Percentiles rank a stretch among this genome's conserved stretches.
These are phyloP conservation scores for Tragopan temminckii DNA, from an alignment of 2,797 vertebrate genomes.

Conservation along the genomic window DNA sequence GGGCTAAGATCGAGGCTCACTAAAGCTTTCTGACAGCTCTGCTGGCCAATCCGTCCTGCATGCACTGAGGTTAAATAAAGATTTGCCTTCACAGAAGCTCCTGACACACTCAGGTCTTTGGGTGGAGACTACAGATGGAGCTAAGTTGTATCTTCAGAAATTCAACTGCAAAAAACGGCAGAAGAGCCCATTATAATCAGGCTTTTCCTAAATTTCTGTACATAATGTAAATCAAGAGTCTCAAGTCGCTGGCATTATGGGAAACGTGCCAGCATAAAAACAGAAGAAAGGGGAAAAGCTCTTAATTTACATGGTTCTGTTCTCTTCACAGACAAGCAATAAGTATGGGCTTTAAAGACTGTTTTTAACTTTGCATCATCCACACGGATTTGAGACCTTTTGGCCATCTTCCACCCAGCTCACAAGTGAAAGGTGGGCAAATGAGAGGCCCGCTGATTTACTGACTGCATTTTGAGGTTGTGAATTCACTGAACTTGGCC, in stretches of 20 bases:
- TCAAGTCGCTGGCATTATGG: background rate
- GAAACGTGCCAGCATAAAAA: background rate
- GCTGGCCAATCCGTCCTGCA: background rate
- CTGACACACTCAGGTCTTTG: background rate
- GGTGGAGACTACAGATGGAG: background rate
- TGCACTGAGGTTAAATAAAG: background rate
- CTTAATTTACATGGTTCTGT: background rate
- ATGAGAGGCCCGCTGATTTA: background rate
- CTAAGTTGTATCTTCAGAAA: background rate
- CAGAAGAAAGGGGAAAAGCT: background rate
- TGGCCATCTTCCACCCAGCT: background rate
- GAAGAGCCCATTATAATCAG: background rate
- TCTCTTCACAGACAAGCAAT: background rate
- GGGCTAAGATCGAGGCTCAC: background rate
- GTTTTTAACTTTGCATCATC: background rate
- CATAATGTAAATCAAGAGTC: constrained; percentile 12
- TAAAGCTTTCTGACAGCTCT: constrained; percentile 25
- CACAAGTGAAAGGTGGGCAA: background rate
- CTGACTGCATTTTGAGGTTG: background rate
- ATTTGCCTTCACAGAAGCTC: background rate
- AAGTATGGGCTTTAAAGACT: background rate
- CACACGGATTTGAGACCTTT: background rate
- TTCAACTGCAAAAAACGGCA: background rate
- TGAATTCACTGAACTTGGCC: background rate
- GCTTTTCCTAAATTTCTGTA: background rate